Percentiles rank a stretch among this genome's conserved stretches.
These are phyloP conservation scores for Tinamus major DNA, from an alignment of 2,797 vertebrate species.

Conservation along the genomic window DNA sequence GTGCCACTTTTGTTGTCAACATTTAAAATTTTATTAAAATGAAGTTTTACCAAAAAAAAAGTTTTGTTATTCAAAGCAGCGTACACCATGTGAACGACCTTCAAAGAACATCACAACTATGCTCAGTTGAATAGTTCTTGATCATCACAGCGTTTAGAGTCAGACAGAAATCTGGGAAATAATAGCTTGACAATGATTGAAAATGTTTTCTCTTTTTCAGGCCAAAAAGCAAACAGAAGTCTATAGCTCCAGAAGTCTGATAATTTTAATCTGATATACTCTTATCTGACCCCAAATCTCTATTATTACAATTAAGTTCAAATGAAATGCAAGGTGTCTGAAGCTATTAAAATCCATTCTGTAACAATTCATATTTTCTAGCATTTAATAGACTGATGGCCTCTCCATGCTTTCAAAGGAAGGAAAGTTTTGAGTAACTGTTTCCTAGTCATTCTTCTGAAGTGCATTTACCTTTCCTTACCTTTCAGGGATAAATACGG, in stretches of 20 bases:
- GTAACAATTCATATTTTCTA: neutral
- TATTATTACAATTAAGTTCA: neutral
- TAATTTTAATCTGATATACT: neutral
- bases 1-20: neutral
- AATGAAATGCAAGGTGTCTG: neutral
- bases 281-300: neutral
- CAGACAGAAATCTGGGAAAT: neutral
- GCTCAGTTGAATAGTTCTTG: neutral
- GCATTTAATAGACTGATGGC: neutral
- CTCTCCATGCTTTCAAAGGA: neutral
- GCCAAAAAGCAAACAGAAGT: neutral
- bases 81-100: rapidly evolving
- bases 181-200: neutral
- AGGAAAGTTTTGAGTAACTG: neutral
- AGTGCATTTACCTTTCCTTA: neutral
- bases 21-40: neutral
- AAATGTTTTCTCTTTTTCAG: neutral
- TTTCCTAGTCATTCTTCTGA: neutral
- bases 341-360: neutral
- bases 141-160: neutral
- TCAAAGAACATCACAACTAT: neutral
- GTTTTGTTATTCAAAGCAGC: neutral
- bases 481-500: neutral
- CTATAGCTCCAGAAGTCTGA: neutral
- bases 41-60: neutral